Evolutionary conservation across 2,113 vertebrate genomes (phyloP).

Genomic region (Macheiramphus alcinus): DNA sequence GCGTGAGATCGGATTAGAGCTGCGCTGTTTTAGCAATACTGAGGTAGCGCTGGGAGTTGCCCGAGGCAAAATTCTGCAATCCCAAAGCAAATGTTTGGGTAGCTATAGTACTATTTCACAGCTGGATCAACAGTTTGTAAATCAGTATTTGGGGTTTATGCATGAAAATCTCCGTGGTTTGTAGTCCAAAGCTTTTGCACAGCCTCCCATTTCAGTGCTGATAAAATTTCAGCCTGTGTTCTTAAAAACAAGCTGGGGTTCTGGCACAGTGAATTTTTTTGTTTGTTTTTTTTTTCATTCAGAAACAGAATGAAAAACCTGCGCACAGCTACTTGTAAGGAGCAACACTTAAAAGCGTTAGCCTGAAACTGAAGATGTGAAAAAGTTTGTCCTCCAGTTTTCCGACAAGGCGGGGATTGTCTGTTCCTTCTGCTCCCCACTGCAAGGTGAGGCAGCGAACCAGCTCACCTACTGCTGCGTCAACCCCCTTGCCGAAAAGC

Average conservation of each 20-base stretch:
- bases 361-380: not conserved
- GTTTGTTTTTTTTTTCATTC: not conserved
- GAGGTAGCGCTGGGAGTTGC: not conserved
- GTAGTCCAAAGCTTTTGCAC: not conserved
- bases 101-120: not conserved
- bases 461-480: not conserved
- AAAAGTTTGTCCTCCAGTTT: not conserved
- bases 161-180: not conserved
- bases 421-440: not conserved
- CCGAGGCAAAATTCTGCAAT: not conserved
- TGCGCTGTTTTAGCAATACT: not conserved
- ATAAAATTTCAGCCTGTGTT: not conserved
- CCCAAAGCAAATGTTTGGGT: not conserved
- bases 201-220: not conserved
- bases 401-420: not conserved
- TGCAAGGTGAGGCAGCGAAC: not conserved
- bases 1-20: rapidly evolving
- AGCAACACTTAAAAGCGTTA: not conserved
- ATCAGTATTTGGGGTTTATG: not conserved
- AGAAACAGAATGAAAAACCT: not conserved
- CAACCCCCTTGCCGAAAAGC: not conserved
- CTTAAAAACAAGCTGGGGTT: not conserved
- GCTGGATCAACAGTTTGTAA: not conserved
- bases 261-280: not conserved
- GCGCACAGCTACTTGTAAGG: not conserved